Base-by-base conservation (phyloP, 2,113 vertebrate genomes). In the Ammospiza caudacuta region DNA sequence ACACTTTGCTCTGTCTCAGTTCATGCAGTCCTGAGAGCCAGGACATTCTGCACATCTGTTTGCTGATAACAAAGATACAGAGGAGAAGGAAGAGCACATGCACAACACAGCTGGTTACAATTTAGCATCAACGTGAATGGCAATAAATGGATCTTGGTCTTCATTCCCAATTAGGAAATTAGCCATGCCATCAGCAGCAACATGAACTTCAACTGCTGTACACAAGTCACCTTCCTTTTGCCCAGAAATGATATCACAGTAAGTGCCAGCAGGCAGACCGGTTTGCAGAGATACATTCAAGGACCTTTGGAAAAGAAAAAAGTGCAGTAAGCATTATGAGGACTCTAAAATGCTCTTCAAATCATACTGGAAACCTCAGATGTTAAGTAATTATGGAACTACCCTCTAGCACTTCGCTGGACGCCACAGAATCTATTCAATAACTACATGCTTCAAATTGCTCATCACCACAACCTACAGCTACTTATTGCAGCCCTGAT, bases 181-280 rank as follows among this genome's bases (percentile, higher is more conserved):
- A 62, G 98, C 98, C 0, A 6, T 96, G 37, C 99, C 98, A n/a
- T 98, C 97, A 15, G 22, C 37, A 5, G 96, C 98, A 59, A 99
- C 98, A 0, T 68, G 21, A 99, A 14, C 97, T 96, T 74, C 67
- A 99, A 96, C 92, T 98, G 91, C 88, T 97, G 98, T 98, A 91
- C 99, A 99, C 1, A 13, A 8, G 58, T 41, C 77, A n/a, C 79
- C 94, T 27, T 98, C 95, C 61, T 99, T 99, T 85, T 99, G 97
- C 37, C 99, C 99, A 47, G 99, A 99, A 86, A 99, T 99, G 35
- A 99, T 93, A 41, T 99, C 99, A n/a, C 99, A 99, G 89, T 99
- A 99, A 75, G 98, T 98, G 27, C 99, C 99, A 67, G 94, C 96
- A 37, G 98, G 98, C 95, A 99, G 97, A 67, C 98, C 98, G 0